Conservation (phyloP, 2,888 invertebrate genomes). For the Coecobrya sp. region DNA sequence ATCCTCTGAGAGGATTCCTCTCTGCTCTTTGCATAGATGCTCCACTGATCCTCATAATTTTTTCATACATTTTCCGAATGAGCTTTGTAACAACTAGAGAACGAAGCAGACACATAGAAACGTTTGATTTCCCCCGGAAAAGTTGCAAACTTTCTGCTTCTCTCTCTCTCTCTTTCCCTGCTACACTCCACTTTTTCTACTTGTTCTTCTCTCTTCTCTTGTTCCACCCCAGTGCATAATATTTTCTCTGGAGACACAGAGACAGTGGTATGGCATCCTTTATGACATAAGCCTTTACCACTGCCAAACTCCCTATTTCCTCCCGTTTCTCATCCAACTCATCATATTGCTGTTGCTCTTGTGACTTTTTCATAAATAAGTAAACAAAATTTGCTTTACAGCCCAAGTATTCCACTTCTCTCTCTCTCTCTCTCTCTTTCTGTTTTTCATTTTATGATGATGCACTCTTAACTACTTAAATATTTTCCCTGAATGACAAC, state of each 20-base stretch:
- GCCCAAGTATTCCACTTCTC: neutral
- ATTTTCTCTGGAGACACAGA: neutral
- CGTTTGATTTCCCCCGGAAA: neutral
- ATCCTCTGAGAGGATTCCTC: too few species aligned
- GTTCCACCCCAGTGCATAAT: conserved; percentile 33
- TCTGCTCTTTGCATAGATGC: too few species aligned
- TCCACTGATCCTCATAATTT: too few species aligned
- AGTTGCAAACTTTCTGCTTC: conserved; percentile 16
- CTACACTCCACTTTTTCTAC: neutral
- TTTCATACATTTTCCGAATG: too few species aligned
- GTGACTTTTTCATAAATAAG: conserved; percentile 36
- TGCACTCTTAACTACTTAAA: neutral
- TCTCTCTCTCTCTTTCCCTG: neutral
- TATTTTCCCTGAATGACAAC: neutral
- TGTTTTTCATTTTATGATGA: neutral
- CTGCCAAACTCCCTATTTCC: neutral
- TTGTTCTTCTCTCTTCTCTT: neutral
- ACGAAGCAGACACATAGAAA: neutral
- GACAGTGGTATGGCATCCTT: neutral
- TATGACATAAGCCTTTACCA: neutral
- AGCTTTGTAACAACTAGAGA: neutral
- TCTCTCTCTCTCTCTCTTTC: neutral
- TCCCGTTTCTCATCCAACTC: neutral
- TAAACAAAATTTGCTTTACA: conserved; percentile 26
- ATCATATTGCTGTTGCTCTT: neutral